A percentile compares a stretch with the other conserved stretches of the same genome.
These are phyloP conservation scores for Berghia stephanieae DNA, from an alignment of 1,140 invertebrate genomes.

Conservation along the genomic window DNA sequence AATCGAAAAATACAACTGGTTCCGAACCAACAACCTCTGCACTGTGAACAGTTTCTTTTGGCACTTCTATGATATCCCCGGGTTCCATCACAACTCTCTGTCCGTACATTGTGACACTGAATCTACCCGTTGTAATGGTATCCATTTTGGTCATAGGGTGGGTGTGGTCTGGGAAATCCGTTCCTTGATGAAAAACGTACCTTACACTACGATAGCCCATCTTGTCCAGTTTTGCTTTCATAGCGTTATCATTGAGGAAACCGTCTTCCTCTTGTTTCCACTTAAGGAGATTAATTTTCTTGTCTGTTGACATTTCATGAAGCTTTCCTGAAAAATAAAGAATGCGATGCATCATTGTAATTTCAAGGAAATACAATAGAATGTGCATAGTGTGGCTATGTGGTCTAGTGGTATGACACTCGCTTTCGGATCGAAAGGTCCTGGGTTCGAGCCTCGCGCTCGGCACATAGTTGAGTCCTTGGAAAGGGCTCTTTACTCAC, in stretches of 20 bases:
- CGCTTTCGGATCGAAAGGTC: no score
- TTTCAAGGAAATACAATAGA: no score
- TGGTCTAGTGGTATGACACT: no score
- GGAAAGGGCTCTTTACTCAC: no score
- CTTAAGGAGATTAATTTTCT: slow-evolving; percentile 52
- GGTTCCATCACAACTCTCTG: slow-evolving; percentile 55
- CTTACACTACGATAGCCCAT: slow-evolving; percentile 53
- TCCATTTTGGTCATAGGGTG: slow-evolving; percentile 59
- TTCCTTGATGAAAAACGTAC: slow-evolving; percentile 57
- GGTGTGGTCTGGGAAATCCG: slow-evolving; percentile 60
- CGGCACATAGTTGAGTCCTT: no score
- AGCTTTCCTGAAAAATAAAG: no score
- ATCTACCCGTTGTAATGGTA: slow-evolving; percentile 54
- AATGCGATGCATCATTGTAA: no score
- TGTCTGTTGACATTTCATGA: no score
- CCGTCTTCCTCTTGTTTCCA: slow-evolving; percentile 57
- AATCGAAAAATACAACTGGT: slow-evolving; percentile 58
- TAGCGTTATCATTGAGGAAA: slow-evolving; percentile 44
- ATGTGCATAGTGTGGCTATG: no score
- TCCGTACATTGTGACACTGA: slow-evolving; percentile 58
- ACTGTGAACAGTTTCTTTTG: slow-evolving; percentile 56
- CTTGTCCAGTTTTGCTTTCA: slow-evolving; percentile 55
- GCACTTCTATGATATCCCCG: slow-evolving; percentile 63
- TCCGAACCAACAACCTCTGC: slow-evolving; percentile 57
- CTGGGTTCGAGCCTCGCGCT: no score